A percentile compares a stretch with the other conserved stretches of the same genome.
These are phyloP conservation scores for Pelecanoides urinatrix DNA, from an alignment of 2,113 vertebrate species.

Conservation along the genomic window DNA sequence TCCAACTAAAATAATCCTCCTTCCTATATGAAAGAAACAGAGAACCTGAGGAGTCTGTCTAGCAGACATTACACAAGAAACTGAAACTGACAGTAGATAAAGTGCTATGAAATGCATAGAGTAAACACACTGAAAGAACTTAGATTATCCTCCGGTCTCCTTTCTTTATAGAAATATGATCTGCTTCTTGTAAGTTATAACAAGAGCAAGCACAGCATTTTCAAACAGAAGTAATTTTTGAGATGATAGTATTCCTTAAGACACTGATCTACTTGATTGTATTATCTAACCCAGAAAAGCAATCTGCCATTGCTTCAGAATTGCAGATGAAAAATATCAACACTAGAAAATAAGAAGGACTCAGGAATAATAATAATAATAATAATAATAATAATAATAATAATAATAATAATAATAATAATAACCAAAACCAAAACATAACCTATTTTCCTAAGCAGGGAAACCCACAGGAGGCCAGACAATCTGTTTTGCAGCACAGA, in stretches of 20 bases:
- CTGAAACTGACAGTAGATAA: background rate
- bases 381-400: background rate
- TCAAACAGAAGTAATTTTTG: background rate
- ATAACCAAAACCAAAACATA: background rate
- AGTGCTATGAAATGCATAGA: background rate
- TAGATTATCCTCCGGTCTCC: background rate
- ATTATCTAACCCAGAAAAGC: background rate
- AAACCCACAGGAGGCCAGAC: background rate
- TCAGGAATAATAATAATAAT: background rate
- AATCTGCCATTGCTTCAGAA: constrained; percentile 7
- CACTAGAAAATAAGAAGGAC: background rate
- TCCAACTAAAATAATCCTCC: background rate
- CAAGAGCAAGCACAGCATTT: background rate
- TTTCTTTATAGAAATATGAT: background rate
- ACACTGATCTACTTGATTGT: constrained; percentile 9
- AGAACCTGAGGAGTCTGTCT: background rate
- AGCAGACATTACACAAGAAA: background rate
- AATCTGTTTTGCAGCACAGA: background rate
- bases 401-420: background rate
- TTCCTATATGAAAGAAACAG: background rate
- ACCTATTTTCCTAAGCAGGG: background rate
- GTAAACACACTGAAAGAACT: background rate
- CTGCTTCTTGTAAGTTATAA: background rate
- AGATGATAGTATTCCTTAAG: background rate
- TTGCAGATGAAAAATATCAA: background rate